Conservation (phyloP, 2,113 vertebrate species). For the Dromas ardeola region DNA sequence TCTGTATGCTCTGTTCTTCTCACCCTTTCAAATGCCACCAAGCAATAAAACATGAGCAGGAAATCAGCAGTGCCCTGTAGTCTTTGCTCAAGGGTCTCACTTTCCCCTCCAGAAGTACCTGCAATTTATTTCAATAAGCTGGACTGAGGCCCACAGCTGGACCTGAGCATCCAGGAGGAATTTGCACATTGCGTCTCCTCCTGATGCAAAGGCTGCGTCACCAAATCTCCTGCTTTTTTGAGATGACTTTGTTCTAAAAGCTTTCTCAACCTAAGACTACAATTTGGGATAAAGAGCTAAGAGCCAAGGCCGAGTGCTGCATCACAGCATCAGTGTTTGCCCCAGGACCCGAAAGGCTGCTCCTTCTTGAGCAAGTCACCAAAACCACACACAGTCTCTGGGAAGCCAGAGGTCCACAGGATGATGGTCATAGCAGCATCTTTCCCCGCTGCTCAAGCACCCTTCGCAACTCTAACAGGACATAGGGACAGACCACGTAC, state of each 20-base stretch:
- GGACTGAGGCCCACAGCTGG: neutral
- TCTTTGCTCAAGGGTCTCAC: neutral
- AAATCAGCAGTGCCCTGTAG: neutral
- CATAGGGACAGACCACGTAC: neutral
- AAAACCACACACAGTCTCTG: neutral
- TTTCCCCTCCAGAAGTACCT: neutral
- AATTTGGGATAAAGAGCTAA: too few relatives aligned
- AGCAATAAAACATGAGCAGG: neutral
- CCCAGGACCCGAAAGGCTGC: neutral
- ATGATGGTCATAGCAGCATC: accelerated
- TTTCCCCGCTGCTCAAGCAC: neutral
- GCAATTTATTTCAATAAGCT: neutral
- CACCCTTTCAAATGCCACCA: neutral
- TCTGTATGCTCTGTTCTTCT: neutral
- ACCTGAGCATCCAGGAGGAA: neutral
- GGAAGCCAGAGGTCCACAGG: neutral
- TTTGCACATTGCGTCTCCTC: accelerated
- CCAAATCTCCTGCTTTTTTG: neutral
- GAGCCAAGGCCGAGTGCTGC: neutral
- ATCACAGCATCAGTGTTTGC: neutral
- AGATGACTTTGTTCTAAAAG: neutral
- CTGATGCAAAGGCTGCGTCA: neutral
- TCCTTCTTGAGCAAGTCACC: neutral
- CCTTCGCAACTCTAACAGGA: neutral
- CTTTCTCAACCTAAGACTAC: too few relatives aligned